phyloP scores from a whole-genome alignment of 2,113 vertebrate species.

The Canis aureus region DNA sequence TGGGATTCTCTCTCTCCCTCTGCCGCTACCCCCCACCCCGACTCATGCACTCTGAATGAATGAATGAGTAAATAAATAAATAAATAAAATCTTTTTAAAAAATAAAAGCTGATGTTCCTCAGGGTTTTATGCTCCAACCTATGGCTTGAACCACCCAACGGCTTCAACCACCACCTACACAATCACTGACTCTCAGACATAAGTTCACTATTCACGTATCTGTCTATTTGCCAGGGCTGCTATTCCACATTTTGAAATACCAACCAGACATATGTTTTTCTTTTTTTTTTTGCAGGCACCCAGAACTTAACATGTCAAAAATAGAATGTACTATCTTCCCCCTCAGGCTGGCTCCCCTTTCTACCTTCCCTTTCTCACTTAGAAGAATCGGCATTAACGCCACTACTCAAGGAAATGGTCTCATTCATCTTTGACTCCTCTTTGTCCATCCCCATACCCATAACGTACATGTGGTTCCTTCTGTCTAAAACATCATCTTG shows the following conservation, averaged over 20 bases:
- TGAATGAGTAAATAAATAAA: neutral
- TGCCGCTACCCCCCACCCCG: neutral
- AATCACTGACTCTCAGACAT: neutral
- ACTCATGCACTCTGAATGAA: neutral
- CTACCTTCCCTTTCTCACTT: neutral
- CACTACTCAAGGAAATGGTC: neutral
- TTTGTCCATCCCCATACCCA: neutral
- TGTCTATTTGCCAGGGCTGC: neutral
- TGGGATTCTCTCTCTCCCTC: neutral
- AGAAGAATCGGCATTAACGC: neutral
- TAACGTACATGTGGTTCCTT: neutral
- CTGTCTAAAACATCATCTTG: neutral
- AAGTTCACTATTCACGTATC: neutral
- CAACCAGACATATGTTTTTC: neutral
- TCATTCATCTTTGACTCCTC: neutral
- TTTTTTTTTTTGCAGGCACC: neutral
- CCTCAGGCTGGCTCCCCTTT: neutral
- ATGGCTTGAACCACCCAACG: neutral
- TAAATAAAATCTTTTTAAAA: neutral
- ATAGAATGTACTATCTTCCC: neutral
- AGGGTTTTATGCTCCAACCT: neutral
- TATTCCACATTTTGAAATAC: neutral
- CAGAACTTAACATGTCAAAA: neutral
- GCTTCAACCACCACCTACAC: neutral
- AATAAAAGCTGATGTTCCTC: neutral